Percentiles rank a stretch among this genome's conserved stretches.
These are phyloP conservation scores for Myocastor coypus DNA, from an alignment of 2,113 vertebrate species.

Conservation along the genomic window DNA sequence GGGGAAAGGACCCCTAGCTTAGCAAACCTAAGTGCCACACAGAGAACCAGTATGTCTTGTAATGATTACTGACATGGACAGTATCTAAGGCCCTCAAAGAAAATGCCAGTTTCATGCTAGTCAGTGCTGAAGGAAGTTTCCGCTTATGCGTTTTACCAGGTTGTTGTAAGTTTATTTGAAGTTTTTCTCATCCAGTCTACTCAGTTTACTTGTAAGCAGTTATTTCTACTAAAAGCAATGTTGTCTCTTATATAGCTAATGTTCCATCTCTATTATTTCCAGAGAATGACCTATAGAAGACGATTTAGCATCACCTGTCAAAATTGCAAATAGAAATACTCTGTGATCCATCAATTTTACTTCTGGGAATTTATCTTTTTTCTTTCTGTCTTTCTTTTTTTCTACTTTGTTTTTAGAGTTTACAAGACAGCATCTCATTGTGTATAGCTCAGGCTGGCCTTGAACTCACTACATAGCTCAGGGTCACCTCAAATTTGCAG, in stretches of 20 bases:
- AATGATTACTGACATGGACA: neutral
- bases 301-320: neutral
- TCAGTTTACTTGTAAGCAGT: neutral
- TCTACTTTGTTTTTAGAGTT: neutral
- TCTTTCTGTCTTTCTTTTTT: neutral
- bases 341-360: neutral
- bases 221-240: slow-evolving; percentile 8
- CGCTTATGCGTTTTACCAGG: neutral
- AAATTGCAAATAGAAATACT: slow-evolving; percentile 24
- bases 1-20: neutral
- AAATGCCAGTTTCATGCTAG: neutral
- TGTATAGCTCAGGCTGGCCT: neutral
- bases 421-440: neutral
- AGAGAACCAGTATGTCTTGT: neutral
- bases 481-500: neutral
- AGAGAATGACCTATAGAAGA: neutral
- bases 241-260: neutral
- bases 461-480: neutral
- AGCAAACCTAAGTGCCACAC: neutral
- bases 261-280: neutral
- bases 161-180: neutral
- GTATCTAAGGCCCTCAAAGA: neutral
- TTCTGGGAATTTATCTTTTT: slow-evolving; percentile 40
- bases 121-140: neutral
- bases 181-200: neutral